These are phyloP conservation scores for Cherax destructor DNA, from an alignment of 1,140 invertebrate genomes.

Conservation along the genomic window DNA sequence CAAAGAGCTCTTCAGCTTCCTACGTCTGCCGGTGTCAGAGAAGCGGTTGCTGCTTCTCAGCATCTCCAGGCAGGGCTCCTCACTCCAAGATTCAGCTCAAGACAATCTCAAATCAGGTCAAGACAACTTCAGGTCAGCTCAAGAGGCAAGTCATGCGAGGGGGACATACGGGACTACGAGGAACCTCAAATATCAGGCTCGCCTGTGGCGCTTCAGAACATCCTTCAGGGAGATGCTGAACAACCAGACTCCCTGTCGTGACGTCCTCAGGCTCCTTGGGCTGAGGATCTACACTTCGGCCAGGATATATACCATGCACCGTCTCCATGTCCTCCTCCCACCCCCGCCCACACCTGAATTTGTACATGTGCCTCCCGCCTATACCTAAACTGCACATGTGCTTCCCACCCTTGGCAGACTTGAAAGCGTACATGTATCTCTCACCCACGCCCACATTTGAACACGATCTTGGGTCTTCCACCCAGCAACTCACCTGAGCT, in stretches of 20 bases:
- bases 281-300: constrained; percentile 17
- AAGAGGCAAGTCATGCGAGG: background rate
- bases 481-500: no score
- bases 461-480: background rate
- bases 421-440: background rate
- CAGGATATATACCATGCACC: background rate
- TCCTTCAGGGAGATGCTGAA: constrained; percentile 1
- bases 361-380: background rate
- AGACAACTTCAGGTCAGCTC: background rate
- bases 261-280: background rate
- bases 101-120: background rate
- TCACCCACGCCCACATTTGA: background rate
- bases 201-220: constrained; percentile 12
- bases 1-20: constrained; percentile 1
- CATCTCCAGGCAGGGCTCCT: background rate
- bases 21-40: background rate
- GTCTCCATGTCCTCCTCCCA: constrained; percentile 8
- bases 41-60: background rate
- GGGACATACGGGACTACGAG: constrained; percentile 17
- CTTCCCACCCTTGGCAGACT: no score
- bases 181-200: constrained; percentile 19
- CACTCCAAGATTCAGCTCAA: background rate
- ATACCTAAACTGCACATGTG: no score
- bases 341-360: background rate
- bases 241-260: constrained; percentile 3